Conservation (phyloP, 2,113 vertebrate genomes). For the Cheirogaleus medius region DNA sequence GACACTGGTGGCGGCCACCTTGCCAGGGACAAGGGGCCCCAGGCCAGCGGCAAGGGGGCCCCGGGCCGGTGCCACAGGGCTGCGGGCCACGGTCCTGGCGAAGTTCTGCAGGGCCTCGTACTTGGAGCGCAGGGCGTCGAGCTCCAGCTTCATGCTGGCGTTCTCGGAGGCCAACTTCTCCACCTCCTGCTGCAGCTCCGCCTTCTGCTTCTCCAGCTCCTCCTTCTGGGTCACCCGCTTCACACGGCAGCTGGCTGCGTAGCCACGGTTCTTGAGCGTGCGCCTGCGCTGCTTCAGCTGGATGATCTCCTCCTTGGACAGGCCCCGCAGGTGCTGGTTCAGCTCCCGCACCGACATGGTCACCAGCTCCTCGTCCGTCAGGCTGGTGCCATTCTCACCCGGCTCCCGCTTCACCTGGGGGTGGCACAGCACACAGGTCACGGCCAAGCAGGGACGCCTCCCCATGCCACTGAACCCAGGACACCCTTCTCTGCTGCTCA, state of each 20-base stretch:
- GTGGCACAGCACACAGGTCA: neutral
- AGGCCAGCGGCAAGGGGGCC: constrained; percentile 92
- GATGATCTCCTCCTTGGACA: constrained; percentile 97
- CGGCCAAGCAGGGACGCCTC: neutral
- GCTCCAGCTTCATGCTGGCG: constrained; percentile 98
- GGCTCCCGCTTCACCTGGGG: constrained; percentile 98
- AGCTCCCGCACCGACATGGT: constrained; percentile 98
- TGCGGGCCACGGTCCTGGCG: constrained; percentile 97
- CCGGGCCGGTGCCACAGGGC: constrained; percentile 91
- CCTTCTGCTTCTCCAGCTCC: constrained; percentile 98
- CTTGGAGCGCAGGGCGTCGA: constrained; percentile 97
- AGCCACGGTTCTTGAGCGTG: constrained; percentile 97
- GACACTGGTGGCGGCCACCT: constrained; percentile 98
- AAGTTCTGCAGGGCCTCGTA: constrained; percentile 99
- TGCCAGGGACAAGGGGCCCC: constrained; percentile 94
- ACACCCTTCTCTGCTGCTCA: constrained; percentile 66
- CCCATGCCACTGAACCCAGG: neutral
- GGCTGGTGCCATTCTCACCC: constrained; percentile 97
- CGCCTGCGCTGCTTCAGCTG: constrained; percentile 98
- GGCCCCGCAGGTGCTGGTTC: constrained; percentile 98
- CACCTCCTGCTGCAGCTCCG: constrained; percentile 97
- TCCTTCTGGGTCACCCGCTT: constrained; percentile 99
- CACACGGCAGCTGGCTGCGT: constrained; percentile 97
- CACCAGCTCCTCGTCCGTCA: constrained; percentile 98
- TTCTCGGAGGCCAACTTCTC: constrained; percentile 98